A percentile compares a stretch with the other conserved stretches of the same genome.
Evolutionary conservation across 2,797 vertebrate species (phyloP).

Genomic region (Enteromius unitaeniatus): DNA sequence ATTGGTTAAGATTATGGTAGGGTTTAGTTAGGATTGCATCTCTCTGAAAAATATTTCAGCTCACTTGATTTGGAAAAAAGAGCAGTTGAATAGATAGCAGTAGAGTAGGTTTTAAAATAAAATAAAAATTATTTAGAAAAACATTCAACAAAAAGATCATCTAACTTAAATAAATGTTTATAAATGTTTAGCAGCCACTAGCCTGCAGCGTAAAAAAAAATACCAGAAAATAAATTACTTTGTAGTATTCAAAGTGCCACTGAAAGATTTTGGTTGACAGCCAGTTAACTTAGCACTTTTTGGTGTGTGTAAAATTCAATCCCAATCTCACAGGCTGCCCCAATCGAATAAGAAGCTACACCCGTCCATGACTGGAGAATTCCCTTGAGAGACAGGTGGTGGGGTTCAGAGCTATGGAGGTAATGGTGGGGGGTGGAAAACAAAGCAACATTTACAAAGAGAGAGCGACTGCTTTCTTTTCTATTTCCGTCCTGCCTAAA

Average conservation of each 20-base stretch:
- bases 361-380: conserved; percentile 54
- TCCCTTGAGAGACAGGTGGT: conserved; percentile 61
- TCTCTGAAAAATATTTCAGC: not conserved
- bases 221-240: conserved; percentile 16
- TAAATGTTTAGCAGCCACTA: not conserved
- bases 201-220: not conserved
- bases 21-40: not conserved
- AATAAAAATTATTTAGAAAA: not conserved
- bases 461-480: conserved; percentile 75
- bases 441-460: conserved; percentile 77
- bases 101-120: no score
- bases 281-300: conserved; percentile 16
- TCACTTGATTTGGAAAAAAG: not conserved
- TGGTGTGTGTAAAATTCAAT: conserved; percentile 20
- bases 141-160: not conserved
- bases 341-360: conserved; percentile 43
- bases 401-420: conserved; percentile 60
- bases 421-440: conserved; percentile 66
- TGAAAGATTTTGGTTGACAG: conserved; percentile 9
- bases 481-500: conserved; percentile 80
- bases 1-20: not conserved
- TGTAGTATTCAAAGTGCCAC: not conserved
- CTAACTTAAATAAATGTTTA: not conserved
- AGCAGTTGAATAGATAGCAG: no score
- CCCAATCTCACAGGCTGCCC: conserved; percentile 46